Evolutionary conservation across 2,888 invertebrate genomes (phyloP).

Genomic region (Odontothrips loti): DNA sequence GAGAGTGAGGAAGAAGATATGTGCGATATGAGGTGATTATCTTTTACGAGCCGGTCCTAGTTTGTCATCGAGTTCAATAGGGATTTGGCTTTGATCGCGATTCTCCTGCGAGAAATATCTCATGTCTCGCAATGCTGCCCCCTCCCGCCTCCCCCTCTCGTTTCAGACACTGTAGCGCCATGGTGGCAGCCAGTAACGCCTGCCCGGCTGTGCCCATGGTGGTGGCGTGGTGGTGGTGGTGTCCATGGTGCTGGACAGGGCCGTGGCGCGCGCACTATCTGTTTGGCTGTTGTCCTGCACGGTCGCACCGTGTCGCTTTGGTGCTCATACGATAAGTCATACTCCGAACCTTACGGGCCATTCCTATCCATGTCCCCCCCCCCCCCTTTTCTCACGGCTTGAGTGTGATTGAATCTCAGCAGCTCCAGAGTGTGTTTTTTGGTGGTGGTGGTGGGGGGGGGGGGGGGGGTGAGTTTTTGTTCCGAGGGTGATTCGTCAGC

Average conservation of each 20-base stretch:
- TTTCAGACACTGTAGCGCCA: too few relatives aligned
- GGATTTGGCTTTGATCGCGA: slow-evolving; percentile 24
- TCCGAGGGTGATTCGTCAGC: too few relatives aligned
- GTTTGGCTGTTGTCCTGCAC: not conserved
- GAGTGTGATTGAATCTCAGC: too few relatives aligned
- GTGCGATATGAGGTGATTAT: slow-evolving; percentile 26
- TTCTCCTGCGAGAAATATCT: slow-evolving; percentile 19
- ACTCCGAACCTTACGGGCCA: not conserved
- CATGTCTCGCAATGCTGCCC: slow-evolving; percentile 21
- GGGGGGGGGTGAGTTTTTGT: too few relatives aligned
- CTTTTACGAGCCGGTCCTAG: slow-evolving; percentile 19
- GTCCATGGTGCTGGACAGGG: not conserved
- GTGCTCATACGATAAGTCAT: not conserved
- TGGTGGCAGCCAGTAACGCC: too few relatives aligned
- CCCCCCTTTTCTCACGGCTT: not conserved
- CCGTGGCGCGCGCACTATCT: not conserved
- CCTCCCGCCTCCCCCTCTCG: not conserved
- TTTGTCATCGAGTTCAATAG: slow-evolving; percentile 23
- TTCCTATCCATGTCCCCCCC: not conserved
- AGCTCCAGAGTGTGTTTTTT: too few relatives aligned
- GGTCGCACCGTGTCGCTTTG: not conserved
- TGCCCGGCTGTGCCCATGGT: not conserved
- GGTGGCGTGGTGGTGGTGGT: not conserved
- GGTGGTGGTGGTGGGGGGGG: too few relatives aligned
- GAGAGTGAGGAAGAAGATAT: not conserved